Evolutionary conservation across 37 sponge, comb jelly and placozoan genomes (phyloP).

Genomic region (Cliona cf. orientalis): DNA sequence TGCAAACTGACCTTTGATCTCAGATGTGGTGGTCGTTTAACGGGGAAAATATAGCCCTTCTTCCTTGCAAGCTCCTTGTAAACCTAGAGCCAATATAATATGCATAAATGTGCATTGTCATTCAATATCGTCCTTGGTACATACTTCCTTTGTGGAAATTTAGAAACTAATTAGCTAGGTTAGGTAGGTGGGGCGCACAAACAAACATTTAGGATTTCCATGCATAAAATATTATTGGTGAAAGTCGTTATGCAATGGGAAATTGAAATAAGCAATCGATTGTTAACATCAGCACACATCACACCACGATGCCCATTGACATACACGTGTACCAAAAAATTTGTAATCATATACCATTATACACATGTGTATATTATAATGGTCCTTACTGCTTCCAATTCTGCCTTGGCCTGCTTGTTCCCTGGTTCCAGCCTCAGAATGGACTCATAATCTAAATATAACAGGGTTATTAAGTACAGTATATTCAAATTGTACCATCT

Average conservation of each 20-base stretch:
- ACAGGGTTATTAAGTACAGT: too few species aligned
- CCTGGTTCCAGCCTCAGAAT: conserved; percentile 70
- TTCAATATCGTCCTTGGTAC: background rate
- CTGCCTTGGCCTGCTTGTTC: conserved; percentile 72
- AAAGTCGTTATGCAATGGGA: too few species aligned
- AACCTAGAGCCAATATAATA: background rate
- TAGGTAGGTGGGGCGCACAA: too few species aligned
- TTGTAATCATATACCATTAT: too few species aligned
- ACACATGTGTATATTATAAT: too few species aligned
- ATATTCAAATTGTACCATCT: background rate
- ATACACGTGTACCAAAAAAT: too few species aligned
- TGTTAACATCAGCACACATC: too few species aligned
- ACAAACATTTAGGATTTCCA: too few species aligned
- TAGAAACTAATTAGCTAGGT: background rate
- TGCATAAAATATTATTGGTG: too few species aligned
- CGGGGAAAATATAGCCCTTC: conserved; percentile 35
- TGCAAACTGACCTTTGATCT: conserved; percentile 67
- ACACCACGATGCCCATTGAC: too few species aligned
- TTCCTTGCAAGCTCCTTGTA: background rate
- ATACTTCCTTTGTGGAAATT: background rate
- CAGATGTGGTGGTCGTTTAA: conserved; percentile 71
- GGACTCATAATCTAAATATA: conserved; percentile 59
- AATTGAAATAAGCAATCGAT: too few species aligned
- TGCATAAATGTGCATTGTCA: background rate
- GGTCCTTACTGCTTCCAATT: too few species aligned